Evolutionary conservation across 2,113 vertebrate genomes (phyloP).

Genomic region (Paradisaea rubra): DNA sequence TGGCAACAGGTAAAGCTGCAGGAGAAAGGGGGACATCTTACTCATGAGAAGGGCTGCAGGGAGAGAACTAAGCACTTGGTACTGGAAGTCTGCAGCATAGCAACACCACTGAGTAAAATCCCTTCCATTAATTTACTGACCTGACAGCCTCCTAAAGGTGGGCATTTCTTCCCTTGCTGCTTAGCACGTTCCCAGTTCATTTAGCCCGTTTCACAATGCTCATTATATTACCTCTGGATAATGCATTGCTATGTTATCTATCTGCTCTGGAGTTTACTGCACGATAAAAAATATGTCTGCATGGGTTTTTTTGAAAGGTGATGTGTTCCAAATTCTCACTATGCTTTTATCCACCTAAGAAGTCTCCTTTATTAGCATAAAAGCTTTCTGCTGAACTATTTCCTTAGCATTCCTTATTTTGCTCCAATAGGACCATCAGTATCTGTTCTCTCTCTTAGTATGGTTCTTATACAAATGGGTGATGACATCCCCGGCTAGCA

Average conservation of each 20-base stretch:
- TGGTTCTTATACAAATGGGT: neutral
- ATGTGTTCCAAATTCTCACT: neutral
- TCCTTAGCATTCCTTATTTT: neutral
- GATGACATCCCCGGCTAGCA: neutral
- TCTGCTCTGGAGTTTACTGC: neutral
- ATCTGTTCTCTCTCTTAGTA: neutral
- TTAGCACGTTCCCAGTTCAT: neutral
- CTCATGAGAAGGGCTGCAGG: neutral
- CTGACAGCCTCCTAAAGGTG: neutral
- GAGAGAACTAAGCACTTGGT: neutral
- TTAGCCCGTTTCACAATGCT: neutral
- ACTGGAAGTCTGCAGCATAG: neutral
- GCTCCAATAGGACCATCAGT: neutral
- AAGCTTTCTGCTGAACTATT: neutral
- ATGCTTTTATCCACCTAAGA: neutral
- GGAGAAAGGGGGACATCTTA: neutral
- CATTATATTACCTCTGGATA: neutral
- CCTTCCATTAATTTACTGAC: neutral
- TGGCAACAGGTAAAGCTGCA: neutral
- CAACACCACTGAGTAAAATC: neutral
- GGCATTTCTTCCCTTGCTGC: neutral
- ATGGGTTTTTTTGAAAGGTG: neutral
- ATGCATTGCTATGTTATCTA: neutral
- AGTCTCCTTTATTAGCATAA: neutral
- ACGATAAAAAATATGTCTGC: accelerated